These are phyloP conservation scores for Gymnoscelis rufifasciata DNA, from an alignment of 2,888 invertebrate species.

Conservation along the genomic window DNA sequence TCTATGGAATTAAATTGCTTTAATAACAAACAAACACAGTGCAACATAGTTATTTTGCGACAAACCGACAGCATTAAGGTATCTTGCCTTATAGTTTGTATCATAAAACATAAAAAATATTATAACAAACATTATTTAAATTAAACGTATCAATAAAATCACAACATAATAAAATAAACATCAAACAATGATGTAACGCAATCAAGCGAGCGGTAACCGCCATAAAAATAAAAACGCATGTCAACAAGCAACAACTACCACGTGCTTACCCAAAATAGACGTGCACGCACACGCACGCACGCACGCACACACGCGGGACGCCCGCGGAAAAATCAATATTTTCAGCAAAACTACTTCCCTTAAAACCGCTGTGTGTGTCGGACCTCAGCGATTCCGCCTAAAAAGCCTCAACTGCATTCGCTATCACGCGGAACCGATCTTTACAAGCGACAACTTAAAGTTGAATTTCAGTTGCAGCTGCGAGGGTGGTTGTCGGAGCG, in stretches of 20 bases:
- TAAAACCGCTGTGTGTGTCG: constrained; percentile 61
- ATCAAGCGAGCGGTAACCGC: constrained; percentile 57
- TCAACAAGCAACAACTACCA: constrained; percentile 76
- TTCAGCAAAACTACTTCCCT: constrained; percentile 78
- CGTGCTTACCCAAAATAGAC: constrained; percentile 76
- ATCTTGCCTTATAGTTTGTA: too few relatives aligned
- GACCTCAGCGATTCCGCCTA: constrained; percentile 30
- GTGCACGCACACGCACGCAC: constrained; percentile 46
- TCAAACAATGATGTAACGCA: constrained; percentile 56
- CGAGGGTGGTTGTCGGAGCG: constrained; percentile 60
- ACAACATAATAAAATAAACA: constrained; percentile 33
- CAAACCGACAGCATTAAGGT: too few relatives aligned
- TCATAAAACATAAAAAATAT: too few relatives aligned
- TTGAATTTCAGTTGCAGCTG: constrained; percentile 50
- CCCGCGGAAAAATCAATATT: constrained; percentile 78
- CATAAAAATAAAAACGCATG: constrained; percentile 75
- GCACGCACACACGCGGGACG: constrained; percentile 39
- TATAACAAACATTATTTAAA: too few relatives aligned
- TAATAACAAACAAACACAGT: too few relatives aligned
- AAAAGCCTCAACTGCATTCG: constrained; percentile 35
- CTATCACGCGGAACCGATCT: constrained; percentile 52
- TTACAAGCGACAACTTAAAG: constrained; percentile 57
- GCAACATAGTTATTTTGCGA: too few relatives aligned
- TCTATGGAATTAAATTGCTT: too few relatives aligned
- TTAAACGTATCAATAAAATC: constrained; percentile 23